phyloP scores from a whole-genome alignment of 2,888 invertebrate genomes.

The Diplazon laetatorius region DNA sequence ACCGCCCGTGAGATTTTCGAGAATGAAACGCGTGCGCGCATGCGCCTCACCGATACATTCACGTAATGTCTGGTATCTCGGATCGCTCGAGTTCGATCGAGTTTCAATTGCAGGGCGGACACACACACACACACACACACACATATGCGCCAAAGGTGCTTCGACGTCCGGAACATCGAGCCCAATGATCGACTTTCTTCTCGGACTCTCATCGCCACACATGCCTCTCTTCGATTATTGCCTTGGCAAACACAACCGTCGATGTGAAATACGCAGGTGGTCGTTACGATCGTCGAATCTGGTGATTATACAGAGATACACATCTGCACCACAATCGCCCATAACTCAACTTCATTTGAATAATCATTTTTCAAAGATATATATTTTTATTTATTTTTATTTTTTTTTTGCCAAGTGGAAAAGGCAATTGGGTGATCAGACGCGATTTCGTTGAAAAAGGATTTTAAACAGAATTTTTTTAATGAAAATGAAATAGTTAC shows the following conservation, averaged over 20 bases:
- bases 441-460: too few species aligned
- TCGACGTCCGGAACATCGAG: constrained; percentile 27
- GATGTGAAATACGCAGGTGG: constrained; percentile 52
- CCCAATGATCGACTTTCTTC: constrained; percentile 42
- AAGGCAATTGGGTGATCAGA: not conserved
- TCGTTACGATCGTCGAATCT: constrained; percentile 41
- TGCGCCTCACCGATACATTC: constrained; percentile 18
- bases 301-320: constrained; percentile 43
- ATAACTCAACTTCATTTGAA: constrained; percentile 6
- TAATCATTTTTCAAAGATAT: too few species aligned
- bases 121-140: constrained; percentile 25
- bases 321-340: constrained; percentile 36
- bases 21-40: too few species aligned
- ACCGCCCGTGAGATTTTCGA: constrained; percentile 35
- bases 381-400: too few species aligned
- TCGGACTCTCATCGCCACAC: not conserved
- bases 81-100: constrained; percentile 53
- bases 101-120: constrained; percentile 56
- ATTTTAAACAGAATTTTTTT: too few species aligned
- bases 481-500: too few species aligned
- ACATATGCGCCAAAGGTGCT: constrained; percentile 46
- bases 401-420: constrained; percentile 1
- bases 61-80: constrained; percentile 59
- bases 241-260: constrained; percentile 51
- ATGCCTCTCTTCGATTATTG: constrained; percentile 25